Evolutionary conservation across 1,140 invertebrate species (phyloP).

Genomic region (Eumeta japonica): DNA sequence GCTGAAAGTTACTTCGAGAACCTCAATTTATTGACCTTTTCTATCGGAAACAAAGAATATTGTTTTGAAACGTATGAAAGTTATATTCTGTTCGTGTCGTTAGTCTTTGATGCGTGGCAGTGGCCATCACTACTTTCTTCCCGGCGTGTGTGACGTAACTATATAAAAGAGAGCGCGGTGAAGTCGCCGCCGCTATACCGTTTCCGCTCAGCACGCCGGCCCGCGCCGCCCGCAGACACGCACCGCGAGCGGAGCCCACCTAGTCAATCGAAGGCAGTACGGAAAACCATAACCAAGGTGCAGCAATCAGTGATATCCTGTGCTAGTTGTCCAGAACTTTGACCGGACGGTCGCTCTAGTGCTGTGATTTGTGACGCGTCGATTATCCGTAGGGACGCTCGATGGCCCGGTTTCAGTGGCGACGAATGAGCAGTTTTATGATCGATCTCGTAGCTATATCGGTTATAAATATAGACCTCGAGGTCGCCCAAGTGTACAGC

Average conservation of each 20-base stretch:
- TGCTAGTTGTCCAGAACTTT: no score
- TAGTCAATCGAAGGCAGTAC: no score
- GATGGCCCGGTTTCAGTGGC: constrained; percentile 30
- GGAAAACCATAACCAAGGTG: no score
- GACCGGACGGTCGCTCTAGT: constrained; percentile 42
- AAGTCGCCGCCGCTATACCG: constrained; percentile 54
- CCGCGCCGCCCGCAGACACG: constrained; percentile 37
- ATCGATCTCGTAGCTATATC: no score
- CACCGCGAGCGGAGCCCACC: no score
- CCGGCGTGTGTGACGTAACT: constrained; percentile 53
- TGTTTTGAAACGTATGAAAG: background rate
- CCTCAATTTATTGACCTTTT: no score
- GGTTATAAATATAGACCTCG: no score
- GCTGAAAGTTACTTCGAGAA: no score
- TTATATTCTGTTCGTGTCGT: constrained; percentile 9
- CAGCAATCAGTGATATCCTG: constrained; percentile 39
- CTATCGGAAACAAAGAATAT: background rate
- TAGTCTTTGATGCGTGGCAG: constrained; percentile 29
- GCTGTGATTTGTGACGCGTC: constrained; percentile 42
- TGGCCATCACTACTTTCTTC: constrained; percentile 56
- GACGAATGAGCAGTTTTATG: constrained; percentile 18
- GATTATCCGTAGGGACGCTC: constrained; percentile 16
- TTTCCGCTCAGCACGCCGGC: constrained; percentile 49
- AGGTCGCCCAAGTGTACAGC: no score
- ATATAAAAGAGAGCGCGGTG: constrained; percentile 53